Percentiles rank a stretch among this genome's conserved stretches.
These are phyloP conservation scores for Engystomops pustulosus DNA, from an alignment of 2,113 vertebrate species.

Conservation along the genomic window DNA sequence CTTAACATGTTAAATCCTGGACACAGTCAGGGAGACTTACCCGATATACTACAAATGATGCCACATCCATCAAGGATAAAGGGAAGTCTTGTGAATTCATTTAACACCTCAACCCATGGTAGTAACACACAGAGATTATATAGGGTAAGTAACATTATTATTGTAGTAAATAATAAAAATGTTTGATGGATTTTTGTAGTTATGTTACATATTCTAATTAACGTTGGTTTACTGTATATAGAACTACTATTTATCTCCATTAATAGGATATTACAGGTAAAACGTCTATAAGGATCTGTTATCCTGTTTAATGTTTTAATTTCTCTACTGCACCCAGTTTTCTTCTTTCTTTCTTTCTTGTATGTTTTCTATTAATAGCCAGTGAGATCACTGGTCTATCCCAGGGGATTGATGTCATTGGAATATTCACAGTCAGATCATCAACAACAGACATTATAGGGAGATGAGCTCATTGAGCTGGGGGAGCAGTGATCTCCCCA, in stretches of 20 bases:
- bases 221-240: no score
- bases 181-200: background rate
- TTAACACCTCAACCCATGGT: slow-evolving; percentile 69
- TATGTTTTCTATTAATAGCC: background rate
- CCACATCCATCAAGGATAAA: slow-evolving; percentile 83
- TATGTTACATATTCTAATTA: no score
- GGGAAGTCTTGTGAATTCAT: slow-evolving; percentile 73
- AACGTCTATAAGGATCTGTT: no score
- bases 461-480: background rate
- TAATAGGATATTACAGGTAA: no score
- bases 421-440: background rate
- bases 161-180: no score
- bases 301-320: no score
- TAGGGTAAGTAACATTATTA: slow-evolving; percentile 80
- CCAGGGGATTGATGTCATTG: background rate
- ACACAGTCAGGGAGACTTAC: slow-evolving; percentile 84
- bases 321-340: background rate
- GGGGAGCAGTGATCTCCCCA: background rate
- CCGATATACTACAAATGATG: slow-evolving; percentile 78
- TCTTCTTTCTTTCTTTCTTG: background rate
- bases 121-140: slow-evolving; percentile 74
- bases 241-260: no score
- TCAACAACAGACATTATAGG: background rate
- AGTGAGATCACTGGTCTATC: background rate
- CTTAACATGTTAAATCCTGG: slow-evolving; percentile 85